Evolutionary conservation across 2,113 vertebrate species (phyloP), one percentile per base, ranked within the genome.

Genomic region (Macquaria australasica): DNA sequence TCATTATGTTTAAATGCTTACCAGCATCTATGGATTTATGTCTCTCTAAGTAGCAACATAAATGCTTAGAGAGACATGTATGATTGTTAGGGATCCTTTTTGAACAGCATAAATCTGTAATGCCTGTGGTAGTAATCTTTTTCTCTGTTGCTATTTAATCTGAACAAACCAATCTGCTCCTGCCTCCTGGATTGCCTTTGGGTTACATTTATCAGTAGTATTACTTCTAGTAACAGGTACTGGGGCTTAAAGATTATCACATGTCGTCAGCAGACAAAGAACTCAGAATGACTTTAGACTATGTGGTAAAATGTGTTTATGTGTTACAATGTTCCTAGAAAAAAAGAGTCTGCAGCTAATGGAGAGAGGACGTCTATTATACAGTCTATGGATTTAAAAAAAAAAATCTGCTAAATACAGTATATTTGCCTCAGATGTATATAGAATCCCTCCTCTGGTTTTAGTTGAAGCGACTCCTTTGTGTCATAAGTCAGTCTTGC

Each of bases 361-460:
- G 3, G 34, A 63, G 14, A 43, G 18, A 62, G 9, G 74, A 71
- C 37, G 21, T 39, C 9, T 37, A 60, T n/a, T 66, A 15, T 3
- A 67, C n/a, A 28, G 25, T 60, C 12, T 45, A 50, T 14, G n/a
- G n/a, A 16, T 77, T 86, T 77, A 43, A 69, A 48, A 81, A 48
- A 81, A 50, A 10, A 21, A 14, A 81, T n/a, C 7, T 73, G 66
- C 1, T 45, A 80, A 5, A 63, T n/a, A 63, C 28, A 51, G 39
- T 63, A 51, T 18, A 59, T 80, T 41, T 59, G 37, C 39, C 14
- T 66, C 18, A 50, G 8, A 63, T 76, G 45, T 58, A 45, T 64
- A 45, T 77, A 62, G 41, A 67, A 53, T 39, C 23, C 1, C 15
- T 9, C 66, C 14, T 3, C 3, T 45, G 62, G 3, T 62, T 43